Base-by-base conservation (phyloP, 2,888 invertebrate species). In the Watsonalla binaria region DNA sequence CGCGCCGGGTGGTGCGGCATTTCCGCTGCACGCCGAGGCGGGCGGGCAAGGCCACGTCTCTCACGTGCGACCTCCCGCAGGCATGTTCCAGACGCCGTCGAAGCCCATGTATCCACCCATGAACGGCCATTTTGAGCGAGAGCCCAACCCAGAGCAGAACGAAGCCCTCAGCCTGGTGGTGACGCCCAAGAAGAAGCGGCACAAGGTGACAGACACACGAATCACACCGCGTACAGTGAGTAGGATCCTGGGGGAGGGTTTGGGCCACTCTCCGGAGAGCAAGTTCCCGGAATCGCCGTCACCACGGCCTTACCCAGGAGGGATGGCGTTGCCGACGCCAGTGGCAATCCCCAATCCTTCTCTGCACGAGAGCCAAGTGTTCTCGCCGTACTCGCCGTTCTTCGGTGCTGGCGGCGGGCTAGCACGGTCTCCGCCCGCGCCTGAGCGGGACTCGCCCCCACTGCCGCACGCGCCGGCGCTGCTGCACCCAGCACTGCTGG, bases 311-410 rank as follows among this genome's bases (percentile, higher is more conserved):
- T 93, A 94, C 70, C 96, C 96, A 53, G 95, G 97, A 55, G 96
- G 97, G 92, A 93, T 97, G 90, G 96, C 97, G 74, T 92, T 98
- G 82, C 98, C 98, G 66, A 98, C 98, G 58, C 96, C 97, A 60
- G 98, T 98, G 78, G 98, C 98, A 82, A 98, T 98, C 84, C 97
- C 98, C 58, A 98, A 98, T 88, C 98, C 98, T 56, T 96, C 97
- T 80, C 93, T 98, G 71, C 97, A 98, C 92, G 96, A 97, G 92
- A 96, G 96, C 82, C 96, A 97, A 91, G 96, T 97, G 78, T 97
- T 97, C 89, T 96, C 96, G 67, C 96, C 96, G 68, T 97, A 97
- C 91, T 96, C 96, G 78, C 96, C 97, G 68, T 97, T 97, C 92
- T 96, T 96, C 90, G 95, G 95, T 66, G 91, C 92, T 56, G 92